Evolutionary conservation across 1,140 invertebrate genomes (phyloP), one percentile per base, ranked within the genome.

Genomic region (Drosophila bifasciata): DNA sequence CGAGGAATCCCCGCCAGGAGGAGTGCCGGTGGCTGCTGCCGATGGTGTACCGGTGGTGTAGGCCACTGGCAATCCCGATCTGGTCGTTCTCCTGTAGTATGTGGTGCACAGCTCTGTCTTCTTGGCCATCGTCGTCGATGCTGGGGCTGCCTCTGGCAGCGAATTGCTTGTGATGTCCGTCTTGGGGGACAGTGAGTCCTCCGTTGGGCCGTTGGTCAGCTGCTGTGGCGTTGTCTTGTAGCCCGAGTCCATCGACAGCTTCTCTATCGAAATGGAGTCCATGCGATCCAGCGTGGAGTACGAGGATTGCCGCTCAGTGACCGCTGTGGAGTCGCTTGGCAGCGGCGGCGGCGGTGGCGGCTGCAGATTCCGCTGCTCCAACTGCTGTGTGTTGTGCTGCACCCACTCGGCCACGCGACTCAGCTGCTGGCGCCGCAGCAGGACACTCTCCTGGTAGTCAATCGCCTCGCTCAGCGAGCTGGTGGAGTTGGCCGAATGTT

Each of bases 381-480:
- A 8, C 25, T 89, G 86, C 46, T 91, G 89, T 1, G 90, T 89
- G 69, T 94, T 94, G 67, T 93, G 93, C 76, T 94, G 93, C 17
- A 95, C 94, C 94, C 94, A 95, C 61, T 95, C 94, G 1, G 94
- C 94, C 7, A 95, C 94, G 60, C 95, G 92, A 16, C 94, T 93
- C 43, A 95, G 83, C 52, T 95, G 94, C 46, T 94, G 93, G 13
- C 93, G 93, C 60, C 93, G 92, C 21, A 94, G 55, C 15, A 91
- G 48, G 0, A 90, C 86, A 28, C 78, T 91, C 70, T 92, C 91
- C 63, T 91, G 89, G 40, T 90, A 81, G 50, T 91, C 86, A 3
- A 91, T 91, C 32, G 53, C 76, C 53, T 89, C 91, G 62, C 84
- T 91, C 8, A 90, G 55, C 1, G 90, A 91, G 57, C 89, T 91